Conservation (phyloP, 2,113 vertebrate species). For the Scomber scombrus region DNA sequence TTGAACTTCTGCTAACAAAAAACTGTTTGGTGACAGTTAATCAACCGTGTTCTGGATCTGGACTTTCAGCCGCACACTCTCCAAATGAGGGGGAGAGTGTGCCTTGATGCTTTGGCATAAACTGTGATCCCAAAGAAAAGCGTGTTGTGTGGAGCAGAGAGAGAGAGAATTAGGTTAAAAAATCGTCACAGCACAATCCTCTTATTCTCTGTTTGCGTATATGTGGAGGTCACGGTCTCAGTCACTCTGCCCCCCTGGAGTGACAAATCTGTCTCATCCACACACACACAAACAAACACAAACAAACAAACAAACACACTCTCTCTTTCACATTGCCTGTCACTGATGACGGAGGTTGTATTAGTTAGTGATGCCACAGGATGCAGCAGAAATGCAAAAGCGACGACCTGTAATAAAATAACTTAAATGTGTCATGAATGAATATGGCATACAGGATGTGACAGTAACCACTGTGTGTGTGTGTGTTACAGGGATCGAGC, state of each 20-base stretch:
- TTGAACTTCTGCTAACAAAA: no score
- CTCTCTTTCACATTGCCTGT: not conserved
- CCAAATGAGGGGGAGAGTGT: not conserved
- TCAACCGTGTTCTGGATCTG: not conserved
- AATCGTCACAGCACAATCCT: conserved; percentile 37
- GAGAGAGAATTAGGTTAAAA: conserved; percentile 42
- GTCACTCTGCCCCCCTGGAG: conserved; percentile 25
- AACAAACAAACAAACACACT: not conserved
- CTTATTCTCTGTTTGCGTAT: conserved; percentile 25
- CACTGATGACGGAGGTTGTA: not conserved
- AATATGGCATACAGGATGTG: no score
- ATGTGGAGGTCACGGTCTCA: conserved; percentile 10
- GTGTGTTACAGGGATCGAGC: conserved; percentile 90
- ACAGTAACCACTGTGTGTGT: conserved; percentile 6
- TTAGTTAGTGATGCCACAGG: not conserved
- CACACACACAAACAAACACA: not conserved
- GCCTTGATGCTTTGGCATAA: not conserved
- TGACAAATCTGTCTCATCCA: conserved; percentile 24
- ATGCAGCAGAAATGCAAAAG: not conserved
- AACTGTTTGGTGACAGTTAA: no score
- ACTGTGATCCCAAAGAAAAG: conserved; percentile 1
- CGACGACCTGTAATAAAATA: not conserved
- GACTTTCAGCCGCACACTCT: not conserved
- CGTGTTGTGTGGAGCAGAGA: not conserved
- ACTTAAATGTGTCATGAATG: not conserved